Evolutionary conservation across 2,113 vertebrate genomes (phyloP), one percentile per base, ranked within the genome.

Genomic region (Tychaedon coryphoeus): DNA sequence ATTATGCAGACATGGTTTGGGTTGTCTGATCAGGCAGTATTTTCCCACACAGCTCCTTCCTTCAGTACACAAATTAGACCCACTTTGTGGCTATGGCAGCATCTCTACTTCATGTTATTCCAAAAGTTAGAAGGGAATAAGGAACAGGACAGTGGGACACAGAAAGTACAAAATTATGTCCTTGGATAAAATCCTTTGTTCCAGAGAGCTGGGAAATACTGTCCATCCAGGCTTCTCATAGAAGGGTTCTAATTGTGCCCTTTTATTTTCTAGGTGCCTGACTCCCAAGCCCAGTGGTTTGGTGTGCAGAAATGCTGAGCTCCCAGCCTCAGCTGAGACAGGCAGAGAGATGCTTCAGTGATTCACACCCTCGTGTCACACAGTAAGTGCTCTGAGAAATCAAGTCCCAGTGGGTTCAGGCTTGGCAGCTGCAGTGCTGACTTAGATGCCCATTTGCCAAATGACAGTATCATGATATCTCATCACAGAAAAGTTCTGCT

Each of bases 221-320:
- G 51, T 51, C 86, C 47, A 76, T 56, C 43, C 36, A 60, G 54
- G 22, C 5, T 92, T 80, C 53, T 90, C 64, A 58, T 2, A 47
- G 66, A 45, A 22, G 29, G 38, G 14, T 19, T 88, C 38, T 47
- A 62, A 74, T 20, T 56, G 36, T 45, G 40, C 36, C 33, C 43
- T 85, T 90, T 91, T 28, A 71, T 40, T 69, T 84, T 64, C 56
- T 70, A 74, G 64, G 82, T 90, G 56, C 60, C 83, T 66, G 43
- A 54, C 12, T 88, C 57, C 71, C 64, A 80, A 88, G 36, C 17
- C 47, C 86, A 60, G 72, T 0, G 2, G 69, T 75, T 83, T 86
- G 64, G 22, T 90, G 74, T 77, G 65, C 83, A 84, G 86, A 94
- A 89, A 40, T 48, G 79, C 92, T 92, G 92, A 93, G 48, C 40